Evolutionary conservation across 2,888 invertebrate species (phyloP).

Genomic region (Agrochola lychnidis): DNA sequence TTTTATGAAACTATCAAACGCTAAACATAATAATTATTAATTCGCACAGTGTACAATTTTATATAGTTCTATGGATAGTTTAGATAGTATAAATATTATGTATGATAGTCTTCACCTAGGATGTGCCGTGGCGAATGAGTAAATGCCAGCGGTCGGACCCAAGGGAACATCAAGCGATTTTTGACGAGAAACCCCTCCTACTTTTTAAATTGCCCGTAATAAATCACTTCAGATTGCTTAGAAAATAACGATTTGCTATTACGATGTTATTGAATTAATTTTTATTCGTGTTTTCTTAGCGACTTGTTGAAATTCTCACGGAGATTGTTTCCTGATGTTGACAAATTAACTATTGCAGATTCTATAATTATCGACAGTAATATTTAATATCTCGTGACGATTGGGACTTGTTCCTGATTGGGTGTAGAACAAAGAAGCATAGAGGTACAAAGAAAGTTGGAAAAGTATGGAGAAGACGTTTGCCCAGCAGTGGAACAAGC

Average conservation of each 20-base stretch:
- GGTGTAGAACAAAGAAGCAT: too few species aligned
- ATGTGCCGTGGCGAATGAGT: constrained; percentile 77
- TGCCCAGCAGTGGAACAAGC: too few species aligned
- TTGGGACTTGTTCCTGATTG: too few species aligned
- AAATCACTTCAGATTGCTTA: constrained; percentile 75
- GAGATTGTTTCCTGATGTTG: constrained; percentile 23
- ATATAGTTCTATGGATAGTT: constrained; percentile 50
- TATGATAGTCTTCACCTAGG: constrained; percentile 58
- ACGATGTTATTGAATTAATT: constrained; percentile 64
- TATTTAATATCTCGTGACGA: background rate
- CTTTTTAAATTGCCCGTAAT: constrained; percentile 75
- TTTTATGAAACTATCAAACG: constrained; percentile 49
- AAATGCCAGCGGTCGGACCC: constrained; percentile 71
- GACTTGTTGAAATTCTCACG: constrained; percentile 46
- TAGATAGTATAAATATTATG: constrained; percentile 46
- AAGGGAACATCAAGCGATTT: constrained; percentile 73
- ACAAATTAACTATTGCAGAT: background rate
- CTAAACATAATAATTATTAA: constrained; percentile 32
- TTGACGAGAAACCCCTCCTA: constrained; percentile 75
- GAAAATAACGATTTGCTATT: constrained; percentile 60
- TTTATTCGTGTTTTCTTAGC: constrained; percentile 31
- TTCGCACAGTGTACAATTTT: constrained; percentile 50
- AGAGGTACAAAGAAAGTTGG: too few species aligned
- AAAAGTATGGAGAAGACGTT: too few species aligned
- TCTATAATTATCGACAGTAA: background rate